phyloP scores from a whole-genome alignment of 1,140 invertebrate species.

The Ceratoteleas bidentatus region DNA sequence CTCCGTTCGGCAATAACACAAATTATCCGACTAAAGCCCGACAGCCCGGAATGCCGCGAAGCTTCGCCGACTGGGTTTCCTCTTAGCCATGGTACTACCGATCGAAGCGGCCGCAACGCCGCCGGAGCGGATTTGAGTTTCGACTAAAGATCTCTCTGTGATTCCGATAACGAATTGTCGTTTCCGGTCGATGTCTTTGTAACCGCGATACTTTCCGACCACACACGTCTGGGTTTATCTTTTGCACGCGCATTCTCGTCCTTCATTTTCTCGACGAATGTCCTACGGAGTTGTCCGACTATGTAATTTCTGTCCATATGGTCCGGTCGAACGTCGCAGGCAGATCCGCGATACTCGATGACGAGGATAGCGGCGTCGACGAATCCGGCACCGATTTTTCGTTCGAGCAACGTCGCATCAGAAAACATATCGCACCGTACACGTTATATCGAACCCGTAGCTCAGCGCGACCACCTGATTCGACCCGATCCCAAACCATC shows the following conservation, averaged over 20 bases:
- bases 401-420: no score
- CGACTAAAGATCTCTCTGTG: constrained; percentile 58
- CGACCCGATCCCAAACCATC: no score
- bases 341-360: no score
- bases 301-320: no score
- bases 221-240: constrained; percentile 4
- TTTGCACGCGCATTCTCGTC: not conserved
- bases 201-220: constrained; percentile 14
- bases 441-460: no score
- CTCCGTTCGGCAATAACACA: no score
- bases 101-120: constrained; percentile 27
- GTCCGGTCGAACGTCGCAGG: no score
- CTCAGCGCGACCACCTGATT: no score
- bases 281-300: no score
- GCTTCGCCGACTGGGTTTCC: constrained; percentile 33
- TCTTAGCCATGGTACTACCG: constrained; percentile 38
- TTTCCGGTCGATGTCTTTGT: constrained; percentile 41
- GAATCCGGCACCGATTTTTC: no score
- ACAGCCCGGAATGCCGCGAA: constrained; percentile 13
- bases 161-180: constrained; percentile 58
- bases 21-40: constrained; percentile 1
- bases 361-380: no score
- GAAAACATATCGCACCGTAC: no score
- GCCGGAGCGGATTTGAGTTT: constrained; percentile 48
- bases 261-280: not conserved